A percentile compares a stretch with the other conserved stretches of the same genome.
phyloP scores from a whole-genome alignment of 2,888 invertebrate genomes.

The Acleris emargana region DNA sequence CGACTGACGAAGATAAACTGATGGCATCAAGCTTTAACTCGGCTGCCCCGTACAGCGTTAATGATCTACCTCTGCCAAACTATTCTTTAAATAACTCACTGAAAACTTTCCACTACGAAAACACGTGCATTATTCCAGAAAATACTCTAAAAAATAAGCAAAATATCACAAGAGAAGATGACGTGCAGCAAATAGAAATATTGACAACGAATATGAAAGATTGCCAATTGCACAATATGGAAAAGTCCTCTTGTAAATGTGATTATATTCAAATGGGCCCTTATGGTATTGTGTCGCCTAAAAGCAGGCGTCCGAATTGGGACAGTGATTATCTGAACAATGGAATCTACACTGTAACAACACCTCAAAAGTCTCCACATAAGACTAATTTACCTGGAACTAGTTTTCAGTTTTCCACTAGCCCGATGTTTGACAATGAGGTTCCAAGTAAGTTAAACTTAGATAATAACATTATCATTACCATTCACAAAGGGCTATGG shows the following conservation, averaged over 20 bases:
- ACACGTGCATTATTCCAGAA: slow-evolving; percentile 76
- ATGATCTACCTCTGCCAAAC: slow-evolving; percentile 83
- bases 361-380: slow-evolving; percentile 73
- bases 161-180: slow-evolving; percentile 73
- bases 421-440: slow-evolving; percentile 77
- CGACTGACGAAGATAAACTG: slow-evolving; percentile 79
- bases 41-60: slow-evolving; percentile 66
- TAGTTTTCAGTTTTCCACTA: slow-evolving; percentile 75
- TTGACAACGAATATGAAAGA: slow-evolving; percentile 76
- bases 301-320: slow-evolving; percentile 69
- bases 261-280: slow-evolving; percentile 78
- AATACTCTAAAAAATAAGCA: slow-evolving; percentile 74
- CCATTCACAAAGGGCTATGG: background rate
- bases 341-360: slow-evolving; percentile 75
- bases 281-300: slow-evolving; percentile 73
- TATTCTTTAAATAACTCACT: slow-evolving; percentile 84
- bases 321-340: slow-evolving; percentile 72
- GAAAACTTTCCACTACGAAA: slow-evolving; percentile 79
- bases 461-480: background rate
- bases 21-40: slow-evolving; percentile 73
- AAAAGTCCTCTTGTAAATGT: slow-evolving; percentile 73
- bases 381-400: slow-evolving; percentile 72
- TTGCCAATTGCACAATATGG: slow-evolving; percentile 75
- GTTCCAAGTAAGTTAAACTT: slow-evolving; percentile 60
- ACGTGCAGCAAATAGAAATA: slow-evolving; percentile 77